These are phyloP conservation scores for Mallotus villosus DNA, from an alignment of 2,797 vertebrate species.

Conservation along the genomic window DNA sequence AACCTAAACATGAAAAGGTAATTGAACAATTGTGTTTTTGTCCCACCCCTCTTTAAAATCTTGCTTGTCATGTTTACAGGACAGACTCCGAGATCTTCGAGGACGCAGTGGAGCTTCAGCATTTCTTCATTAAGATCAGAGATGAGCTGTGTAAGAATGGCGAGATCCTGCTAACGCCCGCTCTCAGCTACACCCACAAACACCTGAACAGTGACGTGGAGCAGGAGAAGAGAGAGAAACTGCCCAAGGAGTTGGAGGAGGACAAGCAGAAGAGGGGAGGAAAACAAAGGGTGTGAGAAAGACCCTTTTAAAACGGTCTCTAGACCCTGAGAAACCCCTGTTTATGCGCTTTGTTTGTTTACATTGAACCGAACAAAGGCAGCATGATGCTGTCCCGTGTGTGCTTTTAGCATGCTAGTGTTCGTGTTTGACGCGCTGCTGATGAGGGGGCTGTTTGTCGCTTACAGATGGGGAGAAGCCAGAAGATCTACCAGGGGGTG, in stretches of 20 bases:
- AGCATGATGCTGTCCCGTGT: no score
- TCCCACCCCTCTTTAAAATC: not conserved
- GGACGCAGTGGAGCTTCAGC: slow-evolving; percentile 94
- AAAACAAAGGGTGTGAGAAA: slow-evolving; percentile 78
- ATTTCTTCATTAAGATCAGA: slow-evolving; percentile 97
- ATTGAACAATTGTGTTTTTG: no score
- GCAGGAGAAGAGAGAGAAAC: slow-evolving; percentile 96
- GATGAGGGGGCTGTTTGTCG: slow-evolving; percentile 16
- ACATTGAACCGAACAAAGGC: no score
- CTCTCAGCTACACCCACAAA: slow-evolving; percentile 92
- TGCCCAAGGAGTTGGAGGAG: slow-evolving; percentile 94
- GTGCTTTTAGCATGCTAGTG: no score
- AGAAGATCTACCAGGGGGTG: slow-evolving; percentile 75
- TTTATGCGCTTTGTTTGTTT: no score
- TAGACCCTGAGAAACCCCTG: no score
- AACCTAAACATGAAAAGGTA: no score
- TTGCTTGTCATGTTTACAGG: slow-evolving; percentile 51
- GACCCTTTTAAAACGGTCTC: not conserved
- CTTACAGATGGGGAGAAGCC: slow-evolving; percentile 81
- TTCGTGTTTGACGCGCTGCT: no score
- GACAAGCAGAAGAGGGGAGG: slow-evolving; percentile 90
- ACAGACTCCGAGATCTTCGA: slow-evolving; percentile 99
- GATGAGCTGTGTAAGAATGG: slow-evolving; percentile 99
- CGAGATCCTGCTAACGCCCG: slow-evolving; percentile 91
- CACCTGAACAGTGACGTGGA: slow-evolving; percentile 94